A percentile compares a stretch with the other conserved stretches of the same genome.
Evolutionary conservation across 2,888 invertebrate species (phyloP).

Genomic region (Eristalis tenax): DNA sequence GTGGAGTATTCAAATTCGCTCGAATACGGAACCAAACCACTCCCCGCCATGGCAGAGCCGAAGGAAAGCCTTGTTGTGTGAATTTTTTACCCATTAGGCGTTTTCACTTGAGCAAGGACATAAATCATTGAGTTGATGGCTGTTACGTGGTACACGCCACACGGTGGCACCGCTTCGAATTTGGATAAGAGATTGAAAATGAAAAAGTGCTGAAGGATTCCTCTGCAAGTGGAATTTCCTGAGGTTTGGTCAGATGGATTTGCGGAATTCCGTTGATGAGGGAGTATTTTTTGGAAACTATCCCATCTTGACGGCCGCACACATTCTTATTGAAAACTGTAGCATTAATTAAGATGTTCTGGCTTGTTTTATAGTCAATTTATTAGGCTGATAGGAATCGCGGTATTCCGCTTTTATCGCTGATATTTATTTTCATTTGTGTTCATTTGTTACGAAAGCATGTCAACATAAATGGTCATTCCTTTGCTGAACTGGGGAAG

Average conservation of each 20-base stretch:
- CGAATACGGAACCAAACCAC: constrained; percentile 49
- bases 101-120: constrained; percentile 66
- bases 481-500: not conserved
- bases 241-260: constrained; percentile 58
- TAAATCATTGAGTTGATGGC: constrained; percentile 68
- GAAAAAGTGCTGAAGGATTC: constrained; percentile 55
- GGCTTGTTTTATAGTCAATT: constrained; percentile 43
- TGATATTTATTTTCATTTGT: constrained; percentile 42
- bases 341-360: constrained; percentile 44
- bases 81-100: constrained; percentile 57
- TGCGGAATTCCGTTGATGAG: constrained; percentile 6
- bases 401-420: constrained; percentile 35
- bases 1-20: constrained; percentile 58
- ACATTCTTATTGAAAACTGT: constrained; percentile 46
- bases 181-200: constrained; percentile 47
- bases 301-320: not conserved
- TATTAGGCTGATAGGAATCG: constrained; percentile 49
- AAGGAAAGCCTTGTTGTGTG: constrained; percentile 46
- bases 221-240: constrained; percentile 56
- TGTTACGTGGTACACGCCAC: constrained; percentile 71
- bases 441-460: constrained; percentile 24
- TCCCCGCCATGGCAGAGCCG: constrained; percentile 37
- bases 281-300: constrained; percentile 31
- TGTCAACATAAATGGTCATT: constrained; percentile 4
- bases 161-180: constrained; percentile 34